phyloP scores from a whole-genome alignment of 2,888 invertebrate species.

The Sphaerophoria rueppellii region DNA sequence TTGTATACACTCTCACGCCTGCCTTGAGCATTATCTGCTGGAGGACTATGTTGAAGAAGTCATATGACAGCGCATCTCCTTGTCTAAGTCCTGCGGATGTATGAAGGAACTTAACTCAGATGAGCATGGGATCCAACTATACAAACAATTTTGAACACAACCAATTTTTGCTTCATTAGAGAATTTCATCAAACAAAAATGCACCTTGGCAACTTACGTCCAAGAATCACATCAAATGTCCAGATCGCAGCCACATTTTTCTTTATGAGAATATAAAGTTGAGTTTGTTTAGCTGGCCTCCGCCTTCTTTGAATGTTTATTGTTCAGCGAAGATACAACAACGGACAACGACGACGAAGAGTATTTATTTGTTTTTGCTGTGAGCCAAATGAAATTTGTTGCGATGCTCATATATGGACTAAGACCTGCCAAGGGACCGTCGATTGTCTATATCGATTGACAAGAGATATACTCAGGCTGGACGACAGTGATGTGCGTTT shows the following conservation, averaged over 20 bases:
- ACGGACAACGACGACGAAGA: slow-evolving; percentile 22
- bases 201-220: not conserved
- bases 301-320: slow-evolving; percentile 60
- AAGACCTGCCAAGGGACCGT: slow-evolving; percentile 72
- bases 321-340: slow-evolving; percentile 62
- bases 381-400: slow-evolving; percentile 70
- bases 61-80: no score
- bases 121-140: no score
- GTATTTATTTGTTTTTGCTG: slow-evolving; percentile 70
- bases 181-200: not conserved
- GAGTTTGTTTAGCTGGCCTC: not conserved
- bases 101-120: no score
- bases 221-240: slow-evolving; percentile 19
- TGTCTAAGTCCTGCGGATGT: no score
- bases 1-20: no score
- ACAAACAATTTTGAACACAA: no score
- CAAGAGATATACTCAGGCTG: slow-evolving; percentile 63
- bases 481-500: slow-evolving; percentile 57
- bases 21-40: no score
- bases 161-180: no score
- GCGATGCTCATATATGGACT: slow-evolving; percentile 73
- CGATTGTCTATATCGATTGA: slow-evolving; percentile 68
- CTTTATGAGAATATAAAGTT: slow-evolving; percentile 40
- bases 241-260: not conserved
- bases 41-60: no score